phyloP scores from a whole-genome alignment of 2,113 vertebrate genomes.

The Gasterosteus nipponicus region DNA sequence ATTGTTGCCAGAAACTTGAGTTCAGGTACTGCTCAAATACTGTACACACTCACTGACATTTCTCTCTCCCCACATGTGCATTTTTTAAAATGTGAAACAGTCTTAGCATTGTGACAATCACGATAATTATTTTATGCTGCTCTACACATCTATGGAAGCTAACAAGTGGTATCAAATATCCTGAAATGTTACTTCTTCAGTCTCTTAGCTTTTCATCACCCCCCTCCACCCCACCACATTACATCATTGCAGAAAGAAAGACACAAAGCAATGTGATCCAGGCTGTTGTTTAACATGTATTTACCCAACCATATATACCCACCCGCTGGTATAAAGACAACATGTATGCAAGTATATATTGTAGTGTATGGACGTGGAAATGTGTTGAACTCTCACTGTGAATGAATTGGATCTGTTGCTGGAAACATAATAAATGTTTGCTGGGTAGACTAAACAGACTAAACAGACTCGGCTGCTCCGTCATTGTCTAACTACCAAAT shows the following conservation, averaged over 20 bases:
- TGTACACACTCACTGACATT: constrained; percentile 61
- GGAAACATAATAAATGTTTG: constrained; percentile 79
- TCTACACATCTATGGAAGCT: constrained; percentile 38
- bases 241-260: constrained; percentile 27
- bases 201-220: constrained; percentile 28
- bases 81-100: constrained; percentile 49
- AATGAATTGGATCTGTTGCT: constrained; percentile 74
- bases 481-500: constrained; percentile 12
- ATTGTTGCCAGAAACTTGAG: constrained; percentile 67
- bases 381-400: constrained; percentile 73
- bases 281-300: constrained; percentile 50
- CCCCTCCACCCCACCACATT: background rate
- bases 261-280: constrained; percentile 45
- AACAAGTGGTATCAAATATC: constrained; percentile 40
- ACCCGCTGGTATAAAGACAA: constrained; percentile 48
- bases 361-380: constrained; percentile 55
- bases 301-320: constrained; percentile 46
- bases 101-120: constrained; percentile 9
- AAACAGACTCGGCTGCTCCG: constrained; percentile 32
- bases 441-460: constrained; percentile 61
- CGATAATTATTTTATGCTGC: constrained; percentile 24
- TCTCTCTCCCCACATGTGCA: constrained; percentile 27
- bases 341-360: constrained; percentile 51
- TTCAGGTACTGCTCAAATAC: constrained; percentile 75
- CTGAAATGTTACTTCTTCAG: constrained; percentile 42